A percentile compares a stretch with the other conserved stretches of the same genome.
Conservation (phyloP, 2,113 vertebrate genomes). For the Oryzias woworae region DNA sequence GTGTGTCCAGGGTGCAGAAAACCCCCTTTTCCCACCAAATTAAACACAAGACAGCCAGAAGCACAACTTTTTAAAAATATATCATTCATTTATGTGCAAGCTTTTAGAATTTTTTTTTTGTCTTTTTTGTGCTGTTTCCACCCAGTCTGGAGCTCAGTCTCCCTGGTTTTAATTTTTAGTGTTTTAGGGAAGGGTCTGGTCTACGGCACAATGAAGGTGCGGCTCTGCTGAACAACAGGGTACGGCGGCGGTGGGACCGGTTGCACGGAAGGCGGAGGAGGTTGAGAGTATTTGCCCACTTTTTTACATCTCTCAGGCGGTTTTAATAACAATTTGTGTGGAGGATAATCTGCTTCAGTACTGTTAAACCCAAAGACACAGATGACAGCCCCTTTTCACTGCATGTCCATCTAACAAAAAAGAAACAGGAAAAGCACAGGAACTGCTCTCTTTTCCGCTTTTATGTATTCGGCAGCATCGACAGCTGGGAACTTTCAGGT, state of each 20-base stretch:
- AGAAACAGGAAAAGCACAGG: slow-evolving; percentile 56
- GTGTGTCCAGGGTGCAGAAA: slow-evolving; percentile 52
- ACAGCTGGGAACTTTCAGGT: slow-evolving; percentile 67
- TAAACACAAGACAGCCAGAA: slow-evolving; percentile 67
- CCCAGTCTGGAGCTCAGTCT: slow-evolving; percentile 20
- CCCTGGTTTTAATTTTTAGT: slow-evolving; percentile 7
- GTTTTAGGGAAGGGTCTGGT: slow-evolving; percentile 20
- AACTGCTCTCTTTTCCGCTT: slow-evolving; percentile 45
- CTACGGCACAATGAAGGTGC: slow-evolving; percentile 52
- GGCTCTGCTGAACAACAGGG: slow-evolving; percentile 67
- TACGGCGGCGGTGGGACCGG: slow-evolving; percentile 28
- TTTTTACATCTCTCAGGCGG: slow-evolving; percentile 56
- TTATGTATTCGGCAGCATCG: slow-evolving; percentile 59
- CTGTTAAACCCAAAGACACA: slow-evolving; percentile 59
- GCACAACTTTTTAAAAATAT: slow-evolving; percentile 72
- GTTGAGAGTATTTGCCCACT: slow-evolving; percentile 34
- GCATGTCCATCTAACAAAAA: slow-evolving; percentile 25
- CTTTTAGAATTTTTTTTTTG: slow-evolving; percentile 1
- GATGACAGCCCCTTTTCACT: slow-evolving; percentile 38
- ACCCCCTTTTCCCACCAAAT: slow-evolving; percentile 37
- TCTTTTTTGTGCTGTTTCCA: slow-evolving; percentile 17
- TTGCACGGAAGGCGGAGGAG: not conserved
- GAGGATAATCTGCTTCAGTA: slow-evolving; percentile 49
- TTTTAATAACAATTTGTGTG: slow-evolving; percentile 44
- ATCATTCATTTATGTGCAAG: slow-evolving; percentile 35